Evolutionary conservation across 1,140 invertebrate genomes (phyloP).

Genomic region (Nylanderia fulva): DNA sequence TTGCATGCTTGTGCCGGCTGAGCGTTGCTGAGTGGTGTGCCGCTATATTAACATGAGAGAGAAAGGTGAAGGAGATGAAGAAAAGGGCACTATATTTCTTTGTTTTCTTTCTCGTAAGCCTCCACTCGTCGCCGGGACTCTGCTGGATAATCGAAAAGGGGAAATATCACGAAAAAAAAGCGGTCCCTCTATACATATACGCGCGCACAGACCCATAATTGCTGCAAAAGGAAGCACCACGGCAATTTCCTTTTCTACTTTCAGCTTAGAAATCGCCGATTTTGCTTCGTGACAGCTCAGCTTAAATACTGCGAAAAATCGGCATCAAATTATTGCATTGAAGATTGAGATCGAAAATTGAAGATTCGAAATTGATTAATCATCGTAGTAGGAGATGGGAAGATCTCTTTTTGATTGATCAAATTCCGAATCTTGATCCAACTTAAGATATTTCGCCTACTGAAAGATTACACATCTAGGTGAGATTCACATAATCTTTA

Average conservation of each 20-base stretch:
- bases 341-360: too few relatives aligned
- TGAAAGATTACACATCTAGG: neutral
- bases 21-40: slow-evolving; percentile 83
- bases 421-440: too few relatives aligned
- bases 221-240: slow-evolving; percentile 66
- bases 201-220: slow-evolving; percentile 54
- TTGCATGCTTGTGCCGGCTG: slow-evolving; percentile 83
- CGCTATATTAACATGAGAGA: slow-evolving; percentile 82
- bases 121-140: too few relatives aligned
- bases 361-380: too few relatives aligned
- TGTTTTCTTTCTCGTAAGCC: slow-evolving; percentile 9
- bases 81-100: slow-evolving; percentile 29
- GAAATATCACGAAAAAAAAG: slow-evolving; percentile 46
- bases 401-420: too few relatives aligned
- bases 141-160: slow-evolving; percentile 53
- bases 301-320: neutral
- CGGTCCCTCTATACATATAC: slow-evolving; percentile 6
- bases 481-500: too few relatives aligned
- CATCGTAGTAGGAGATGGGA: too few relatives aligned
- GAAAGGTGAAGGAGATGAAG: slow-evolving; percentile 60
- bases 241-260: slow-evolving; percentile 61
- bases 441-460: neutral
- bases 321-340: too few relatives aligned
- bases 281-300: neutral
- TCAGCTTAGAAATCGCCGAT: neutral